Base-by-base conservation (phyloP, 2,797 vertebrate species). In the Dallia pectoralis region DNA sequence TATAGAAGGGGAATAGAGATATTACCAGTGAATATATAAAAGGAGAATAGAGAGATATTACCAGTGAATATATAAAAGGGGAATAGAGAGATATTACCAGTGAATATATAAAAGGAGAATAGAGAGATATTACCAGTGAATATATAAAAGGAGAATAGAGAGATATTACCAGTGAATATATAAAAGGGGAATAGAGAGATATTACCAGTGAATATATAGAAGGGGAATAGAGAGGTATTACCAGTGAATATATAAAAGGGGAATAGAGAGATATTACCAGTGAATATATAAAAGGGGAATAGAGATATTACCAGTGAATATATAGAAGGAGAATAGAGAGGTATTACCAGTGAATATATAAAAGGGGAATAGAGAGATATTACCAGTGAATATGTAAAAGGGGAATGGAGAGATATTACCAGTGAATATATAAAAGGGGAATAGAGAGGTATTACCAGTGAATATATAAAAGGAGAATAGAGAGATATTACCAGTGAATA, bases 291-390 rank as follows among this genome's bases (percentile, higher is more conserved):
- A 74, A 81, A 87, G 75, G 74, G 84, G 75, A 86, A 53, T 56
- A 74, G 83, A 88, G 85, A 66, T 6, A 15, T 29, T 64, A 74
- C 77, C 83, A 44, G 40, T 80, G 82, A 82, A 85, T 83, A 75
- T 67, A 81, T 30, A 62, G 69, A 81, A 87, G 75, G 74, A 84
- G 75, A 86, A 53, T 56, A 74, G 83, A 88, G 85, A 88, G 85
- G 44, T 6, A 15, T 29, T 64, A 74, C 77, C 83, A 44, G 40
- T 80, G 82, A 82, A 85, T 83, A 75, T 67, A 81, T 30, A 62
- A 74, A 81, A 87, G 75, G 74, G 84, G 75, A 86, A 53, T 56
- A 74, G 83, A 88, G 85, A 88, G 85, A 66, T 6, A 15, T 29
- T 64, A 74, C 77, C 83, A 44, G 40, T 80, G 82, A 82, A 85